These are phyloP conservation scores for Atherinosoma microstoma DNA, from an alignment of 2,797 vertebrate genomes.

Conservation along the genomic window DNA sequence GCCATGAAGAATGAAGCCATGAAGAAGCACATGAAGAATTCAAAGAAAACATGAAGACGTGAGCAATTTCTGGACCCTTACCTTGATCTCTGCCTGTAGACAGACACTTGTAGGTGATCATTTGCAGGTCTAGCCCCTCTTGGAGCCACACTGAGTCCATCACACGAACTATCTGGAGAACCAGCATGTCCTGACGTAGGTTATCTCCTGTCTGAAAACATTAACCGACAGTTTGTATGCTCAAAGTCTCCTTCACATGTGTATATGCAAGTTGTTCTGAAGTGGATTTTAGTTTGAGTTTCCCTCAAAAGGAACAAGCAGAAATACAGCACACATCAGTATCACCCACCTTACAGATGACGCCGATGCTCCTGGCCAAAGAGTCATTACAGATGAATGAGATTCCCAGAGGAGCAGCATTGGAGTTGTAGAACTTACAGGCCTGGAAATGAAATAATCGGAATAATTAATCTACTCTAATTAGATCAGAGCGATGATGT, in stretches of 20 bases:
- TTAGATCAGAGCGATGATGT: neutral
- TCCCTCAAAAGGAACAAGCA: neutral
- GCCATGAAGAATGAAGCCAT: slow-evolving; percentile 3
- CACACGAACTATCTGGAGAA: slow-evolving; percentile 91
- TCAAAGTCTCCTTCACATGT: neutral
- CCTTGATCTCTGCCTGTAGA: slow-evolving; percentile 89
- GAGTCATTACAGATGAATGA: slow-evolving; percentile 91
- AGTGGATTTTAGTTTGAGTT: neutral
- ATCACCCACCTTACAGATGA: slow-evolving; percentile 92
- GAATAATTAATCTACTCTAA: neutral
- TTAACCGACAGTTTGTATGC: neutral
- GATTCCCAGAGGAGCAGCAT: slow-evolving; percentile 90
- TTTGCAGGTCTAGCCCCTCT: slow-evolving; percentile 92
- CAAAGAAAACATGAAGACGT: neutral
- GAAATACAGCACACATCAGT: neutral
- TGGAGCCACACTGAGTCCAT: slow-evolving; percentile 95
- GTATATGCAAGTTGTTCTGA: neutral
- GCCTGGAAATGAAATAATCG: slow-evolving; percentile 74
- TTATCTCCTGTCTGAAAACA: slow-evolving; percentile 89
- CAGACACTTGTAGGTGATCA: slow-evolving; percentile 94
- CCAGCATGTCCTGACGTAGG: slow-evolving; percentile 95
- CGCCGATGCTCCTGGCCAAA: slow-evolving; percentile 86
- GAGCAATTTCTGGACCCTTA: slow-evolving; percentile 56
- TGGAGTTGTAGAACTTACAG: slow-evolving; percentile 93
- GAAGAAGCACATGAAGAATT: neutral